Conservation (phyloP, 2,888 invertebrate genomes). For the Polyommatus icarus region DNA sequence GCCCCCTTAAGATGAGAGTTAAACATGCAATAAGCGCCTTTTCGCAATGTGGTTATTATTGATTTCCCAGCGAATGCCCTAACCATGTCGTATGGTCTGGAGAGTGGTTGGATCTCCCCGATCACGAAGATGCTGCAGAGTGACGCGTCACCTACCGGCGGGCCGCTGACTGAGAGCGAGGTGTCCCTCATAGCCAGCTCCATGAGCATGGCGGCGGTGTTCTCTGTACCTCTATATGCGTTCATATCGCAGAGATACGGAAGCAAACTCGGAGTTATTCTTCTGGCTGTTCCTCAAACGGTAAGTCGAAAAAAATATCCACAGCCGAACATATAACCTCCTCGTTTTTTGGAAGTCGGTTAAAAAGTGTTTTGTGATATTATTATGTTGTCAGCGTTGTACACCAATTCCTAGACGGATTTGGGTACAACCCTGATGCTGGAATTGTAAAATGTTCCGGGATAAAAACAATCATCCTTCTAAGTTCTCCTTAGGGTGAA, state of each 20-base stretch:
- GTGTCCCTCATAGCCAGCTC: constrained; percentile 71
- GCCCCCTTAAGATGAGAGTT: too few species aligned
- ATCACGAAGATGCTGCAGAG: constrained; percentile 57
- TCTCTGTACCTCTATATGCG: constrained; percentile 63
- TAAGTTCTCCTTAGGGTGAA: neutral
- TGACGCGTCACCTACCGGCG: constrained; percentile 51
- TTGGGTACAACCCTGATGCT: too few species aligned
- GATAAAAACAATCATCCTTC: neutral
- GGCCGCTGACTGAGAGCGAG: constrained; percentile 58
- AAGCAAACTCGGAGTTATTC: constrained; percentile 62
- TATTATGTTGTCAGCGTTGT: neutral
- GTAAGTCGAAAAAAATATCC: constrained; percentile 55
- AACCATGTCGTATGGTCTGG: constrained; percentile 57
- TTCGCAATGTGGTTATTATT: neutral
- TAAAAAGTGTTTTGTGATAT: too few species aligned
- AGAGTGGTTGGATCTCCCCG: constrained; percentile 66
- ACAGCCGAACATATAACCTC: too few species aligned
- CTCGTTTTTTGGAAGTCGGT: too few species aligned
- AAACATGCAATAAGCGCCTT: neutral
- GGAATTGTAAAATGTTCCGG: neutral
- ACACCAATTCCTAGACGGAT: neutral
- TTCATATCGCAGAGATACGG: constrained; percentile 64
- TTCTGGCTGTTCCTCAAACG: constrained; percentile 66
- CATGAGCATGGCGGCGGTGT: constrained; percentile 55
- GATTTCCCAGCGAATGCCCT: constrained; percentile 54